Base-by-base conservation (phyloP, 2,888 invertebrate genomes). In the Spilarctia lutea region DNA sequence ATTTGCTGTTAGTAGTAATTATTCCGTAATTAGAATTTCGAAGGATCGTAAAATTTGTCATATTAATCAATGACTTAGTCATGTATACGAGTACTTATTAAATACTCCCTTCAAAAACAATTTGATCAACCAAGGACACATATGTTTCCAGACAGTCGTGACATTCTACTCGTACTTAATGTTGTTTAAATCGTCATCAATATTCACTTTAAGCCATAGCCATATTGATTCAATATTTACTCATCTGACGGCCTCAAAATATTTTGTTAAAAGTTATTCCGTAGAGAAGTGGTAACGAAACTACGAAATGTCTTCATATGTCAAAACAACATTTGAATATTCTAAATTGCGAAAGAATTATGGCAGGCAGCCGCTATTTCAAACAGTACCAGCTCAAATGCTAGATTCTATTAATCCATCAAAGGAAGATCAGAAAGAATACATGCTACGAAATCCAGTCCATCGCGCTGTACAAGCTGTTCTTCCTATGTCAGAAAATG, bases 391-490 rank as follows among this genome's bases (percentile, higher is more conserved):
- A 24, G 93, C 92, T 3, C 94, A 94, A 48, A 85, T 95, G 72
- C 78, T 95, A 48, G 94, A 95, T 82, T 93, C 94, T 8, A 95
- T 95, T 74, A 78, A 86, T 70, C 91, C 96, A 39, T 92, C 96
- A 77, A 87, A 86, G 72, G 82, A 84, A 10, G 86, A 94, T 60
- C 94, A 94, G 88, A 91, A 90, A 75, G 87, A 93, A 82, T 96
- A 96, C 80, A 89, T 94, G 16, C 91, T 96, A 52, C 90, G 96
- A 56, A 96, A 96, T 88, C 96, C 96, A 13, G 94, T 96, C 33
- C 87, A 96, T 73, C 92, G 92, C 71, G 90, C 90, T 72, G 93
- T 95, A 48, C 96, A 96, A 85, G 96, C 94, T 67, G 92, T 94
- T 60, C 89, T 93, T 79, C 89, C 91, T 52, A 94, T 94, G 86